Evolutionary conservation across 1,140 invertebrate species (phyloP), one percentile per base, ranked within the genome.

Genomic region (Rhagoletis zephyria): DNA sequence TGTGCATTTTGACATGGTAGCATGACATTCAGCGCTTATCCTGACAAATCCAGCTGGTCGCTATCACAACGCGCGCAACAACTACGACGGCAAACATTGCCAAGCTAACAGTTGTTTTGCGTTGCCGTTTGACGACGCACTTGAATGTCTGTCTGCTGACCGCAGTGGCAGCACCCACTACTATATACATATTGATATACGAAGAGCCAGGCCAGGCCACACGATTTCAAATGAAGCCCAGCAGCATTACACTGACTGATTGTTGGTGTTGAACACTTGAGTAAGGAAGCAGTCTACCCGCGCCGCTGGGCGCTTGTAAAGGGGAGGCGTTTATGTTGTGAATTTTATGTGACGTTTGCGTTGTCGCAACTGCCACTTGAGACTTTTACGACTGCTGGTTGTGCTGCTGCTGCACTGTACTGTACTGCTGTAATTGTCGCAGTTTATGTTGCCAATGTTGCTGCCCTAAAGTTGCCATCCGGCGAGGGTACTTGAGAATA

Each of bases 281-380:
- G 48, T 81, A 48, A 3, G 30, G 74, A 51, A 81, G 74, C n/a
- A 81, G n/a, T 63, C n/a, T 0, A 45, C 30, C n/a, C 4, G 16
- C 48, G 48, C 48, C 48, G 19, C 48, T 45, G 42, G 40, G 42
- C 48, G 70, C 61, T n/a, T 16, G n/a, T 4, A 30, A 2, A 1
- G 16, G 30, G 10, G 30, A 16, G 67, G 74, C 48, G 19, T n/a
- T 59, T 56, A 19, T 77, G 48, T 77, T 77, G 51, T 56, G n/a
- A 56, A 56, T 81, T 81, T 81, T 48, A 74, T 48, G 70, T 74
- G 70, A 42, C 70, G 70, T 51, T 74, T 48, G 70, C 74, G 16
- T n/a, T 81, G 45, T 81, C 19, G 19, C 74, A 81, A 81, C 48
- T 81, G 74, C 74, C 48, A 74, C 70, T 74, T 74, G 70, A 74